These are phyloP conservation scores for Gobio gobio DNA, from an alignment of 2,113 vertebrate species.

Conservation along the genomic window DNA sequence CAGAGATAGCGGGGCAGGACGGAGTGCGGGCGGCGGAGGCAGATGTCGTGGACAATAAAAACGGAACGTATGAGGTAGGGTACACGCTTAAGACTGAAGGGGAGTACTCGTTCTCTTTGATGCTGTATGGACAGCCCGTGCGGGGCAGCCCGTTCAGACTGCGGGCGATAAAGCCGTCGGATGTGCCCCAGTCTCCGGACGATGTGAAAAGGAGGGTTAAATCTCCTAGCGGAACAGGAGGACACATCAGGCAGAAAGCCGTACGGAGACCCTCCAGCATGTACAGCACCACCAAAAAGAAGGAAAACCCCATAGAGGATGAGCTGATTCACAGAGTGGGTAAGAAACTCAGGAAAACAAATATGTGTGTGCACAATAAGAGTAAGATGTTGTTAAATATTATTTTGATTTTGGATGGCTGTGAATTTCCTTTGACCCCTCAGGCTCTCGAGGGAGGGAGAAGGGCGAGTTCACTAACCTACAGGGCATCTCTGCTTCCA, in stretches of 20 bases:
- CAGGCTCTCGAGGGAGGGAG: slow-evolving; percentile 91
- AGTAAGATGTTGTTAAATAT: neutral
- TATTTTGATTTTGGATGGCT: neutral
- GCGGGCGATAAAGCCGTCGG: slow-evolving; percentile 83
- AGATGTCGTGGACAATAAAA: slow-evolving; percentile 91
- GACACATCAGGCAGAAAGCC: slow-evolving; percentile 92
- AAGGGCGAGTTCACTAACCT: slow-evolving; percentile 97
- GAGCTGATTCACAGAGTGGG: slow-evolving; percentile 90
- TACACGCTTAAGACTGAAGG: slow-evolving; percentile 87
- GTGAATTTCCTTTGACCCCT: slow-evolving; percentile 6
- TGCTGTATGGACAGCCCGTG: slow-evolving; percentile 89
- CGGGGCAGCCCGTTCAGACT: slow-evolving; percentile 89
- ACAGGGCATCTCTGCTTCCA: slow-evolving; percentile 91
- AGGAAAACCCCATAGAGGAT: slow-evolving; percentile 84
- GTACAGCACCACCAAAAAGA: slow-evolving; percentile 94
- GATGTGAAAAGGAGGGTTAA: slow-evolving; percentile 94
- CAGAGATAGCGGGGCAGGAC: slow-evolving; percentile 78
- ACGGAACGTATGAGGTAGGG: slow-evolving; percentile 92
- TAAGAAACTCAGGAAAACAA: slow-evolving; percentile 65
- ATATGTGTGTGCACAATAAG: neutral
- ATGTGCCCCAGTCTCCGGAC: slow-evolving; percentile 87
- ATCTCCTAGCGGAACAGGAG: slow-evolving; percentile 86
- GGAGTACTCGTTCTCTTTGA: slow-evolving; percentile 83
- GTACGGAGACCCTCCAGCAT: slow-evolving; percentile 93
- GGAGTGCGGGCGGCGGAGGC: slow-evolving; percentile 71